Evolutionary conservation across 2,797 vertebrate genomes (phyloP).

Genomic region (Lepilemur ruficaudatus): DNA sequence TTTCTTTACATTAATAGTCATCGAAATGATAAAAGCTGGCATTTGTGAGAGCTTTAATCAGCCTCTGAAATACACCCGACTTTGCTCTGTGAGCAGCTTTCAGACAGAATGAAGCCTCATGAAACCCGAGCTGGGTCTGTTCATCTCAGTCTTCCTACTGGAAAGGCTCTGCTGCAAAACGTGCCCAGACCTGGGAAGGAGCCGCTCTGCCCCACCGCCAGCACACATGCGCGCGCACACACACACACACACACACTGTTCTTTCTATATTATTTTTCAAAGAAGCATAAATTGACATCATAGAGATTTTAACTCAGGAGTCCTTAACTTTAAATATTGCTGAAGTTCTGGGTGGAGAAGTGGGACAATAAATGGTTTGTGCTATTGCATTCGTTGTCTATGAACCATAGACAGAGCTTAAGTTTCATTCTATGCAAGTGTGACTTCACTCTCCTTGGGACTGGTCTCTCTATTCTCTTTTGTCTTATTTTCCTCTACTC

Average conservation of each 20-base stretch:
- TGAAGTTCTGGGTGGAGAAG: background rate
- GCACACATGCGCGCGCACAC: accelerated
- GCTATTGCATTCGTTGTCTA: background rate
- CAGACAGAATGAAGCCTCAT: slow-evolving; percentile 72
- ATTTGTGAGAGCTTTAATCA: slow-evolving; percentile 87
- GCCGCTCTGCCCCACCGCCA: accelerated
- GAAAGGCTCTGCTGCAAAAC: slow-evolving; percentile 28
- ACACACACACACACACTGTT: accelerated
- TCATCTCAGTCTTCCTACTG: slow-evolving; percentile 71
- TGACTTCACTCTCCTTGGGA: background rate
- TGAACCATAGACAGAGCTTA: background rate
- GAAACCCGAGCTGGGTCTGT: slow-evolving; percentile 70
- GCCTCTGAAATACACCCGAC: slow-evolving; percentile 83
- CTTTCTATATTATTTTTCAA: background rate
- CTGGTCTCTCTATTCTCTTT: background rate
- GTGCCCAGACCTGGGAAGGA: background rate
- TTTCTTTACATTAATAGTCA: slow-evolving; percentile 91
- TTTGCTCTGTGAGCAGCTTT: slow-evolving; percentile 82
- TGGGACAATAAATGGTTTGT: background rate
- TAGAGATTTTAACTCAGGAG: slow-evolving; percentile 78
- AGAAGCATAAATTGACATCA: background rate
- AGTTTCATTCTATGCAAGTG: slow-evolving; percentile 45
- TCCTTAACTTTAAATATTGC: slow-evolving; percentile 82
- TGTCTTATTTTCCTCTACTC: background rate
- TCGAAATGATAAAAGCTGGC: slow-evolving; percentile 88